Evolutionary conservation across 2,113 vertebrate species (phyloP), one percentile per base, ranked within the genome.

Genomic region (Promerops cafer): DNA sequence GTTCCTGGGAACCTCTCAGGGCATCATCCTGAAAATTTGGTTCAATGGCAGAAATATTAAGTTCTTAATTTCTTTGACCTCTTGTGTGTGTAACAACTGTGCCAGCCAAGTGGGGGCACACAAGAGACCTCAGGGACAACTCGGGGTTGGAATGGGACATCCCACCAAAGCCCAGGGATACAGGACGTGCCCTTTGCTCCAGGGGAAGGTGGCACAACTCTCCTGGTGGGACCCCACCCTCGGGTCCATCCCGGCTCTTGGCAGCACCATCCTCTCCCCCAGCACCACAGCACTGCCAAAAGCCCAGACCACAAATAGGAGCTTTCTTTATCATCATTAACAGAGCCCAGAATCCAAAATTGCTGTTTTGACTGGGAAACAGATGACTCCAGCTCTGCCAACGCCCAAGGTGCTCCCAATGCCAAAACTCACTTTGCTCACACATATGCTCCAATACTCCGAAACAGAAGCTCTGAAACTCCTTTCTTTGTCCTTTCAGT

Each of bases 381-480:
- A 92, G 90, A 95, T 90, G 85, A 90, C 49, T 90, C 40, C 76
- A 68, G 90, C 92, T 57, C 90, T 95, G 88, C 92, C 92, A 96
- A 42, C 35, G 6, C 57, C 91, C 92, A 81, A 95, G 88, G 90
- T 94, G 79, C 33, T 84, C 54, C 78, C 78, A 59, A 15, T 91
- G 96, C 95, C 96, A 96, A 75, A 87, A 90, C 57, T 78, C 87
- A 64, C 92, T 96, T 94, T 79, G 83, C 85, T 65, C 71, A 63
- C 50, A 57, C 78, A 91, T 95, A 91, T 93, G 93, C 39, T 96
- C 85, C 69, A 37, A 6, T 5, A 28, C 53, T 77, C 45, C 4
- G 10, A 78, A 78, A 57, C 76, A 83, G 53, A 56, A 91, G 91
- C 37, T 93, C 52, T 53, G 23, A 27, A 92, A 53, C 63, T 66